Conservation (phyloP, 2,888 invertebrate genomes). For the Acrocera orbiculus region DNA sequence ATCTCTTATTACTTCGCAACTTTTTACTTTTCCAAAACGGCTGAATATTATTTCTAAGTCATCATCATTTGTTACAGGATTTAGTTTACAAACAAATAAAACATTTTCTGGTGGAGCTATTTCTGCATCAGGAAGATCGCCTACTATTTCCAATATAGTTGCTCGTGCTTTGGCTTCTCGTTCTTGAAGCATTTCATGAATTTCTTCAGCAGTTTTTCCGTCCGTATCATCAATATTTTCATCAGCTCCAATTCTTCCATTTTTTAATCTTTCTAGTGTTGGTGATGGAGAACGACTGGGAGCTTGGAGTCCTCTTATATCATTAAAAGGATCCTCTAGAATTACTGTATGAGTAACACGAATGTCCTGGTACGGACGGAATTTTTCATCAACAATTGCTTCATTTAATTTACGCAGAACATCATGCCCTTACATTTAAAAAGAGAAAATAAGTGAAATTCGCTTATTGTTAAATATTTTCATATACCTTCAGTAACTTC, state of each 20-base stretch:
- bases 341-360: constrained; percentile 93
- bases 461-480: too few species aligned
- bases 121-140: constrained; percentile 93
- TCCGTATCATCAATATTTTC: constrained; percentile 82
- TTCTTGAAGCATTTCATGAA: constrained; percentile 72
- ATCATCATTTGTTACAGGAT: constrained; percentile 94
- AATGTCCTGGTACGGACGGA: constrained; percentile 87
- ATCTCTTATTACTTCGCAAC: constrained; percentile 93
- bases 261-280: constrained; percentile 58
- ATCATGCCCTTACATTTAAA: constrained; percentile 32
- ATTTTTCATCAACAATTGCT: constrained; percentile 74
- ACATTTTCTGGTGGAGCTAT: constrained; percentile 98
- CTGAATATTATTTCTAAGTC: constrained; percentile 96
- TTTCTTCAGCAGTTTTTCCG: constrained; percentile 68
- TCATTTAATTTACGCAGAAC: constrained; percentile 81
- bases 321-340: constrained; percentile 89
- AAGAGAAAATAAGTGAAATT: not conserved
- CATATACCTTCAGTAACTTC: constrained; percentile 65
- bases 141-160: constrained; percentile 94
- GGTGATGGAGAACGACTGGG: constrained; percentile 85
- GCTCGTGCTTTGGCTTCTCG: constrained; percentile 93
- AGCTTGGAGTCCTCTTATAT: constrained; percentile 56
- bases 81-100: constrained; percentile 95
- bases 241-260: constrained; percentile 80
- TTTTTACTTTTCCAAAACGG: constrained; percentile 81